Evolutionary conservation across 2,797 vertebrate species (phyloP).

Genomic region (Sebastiscus tertius): DNA sequence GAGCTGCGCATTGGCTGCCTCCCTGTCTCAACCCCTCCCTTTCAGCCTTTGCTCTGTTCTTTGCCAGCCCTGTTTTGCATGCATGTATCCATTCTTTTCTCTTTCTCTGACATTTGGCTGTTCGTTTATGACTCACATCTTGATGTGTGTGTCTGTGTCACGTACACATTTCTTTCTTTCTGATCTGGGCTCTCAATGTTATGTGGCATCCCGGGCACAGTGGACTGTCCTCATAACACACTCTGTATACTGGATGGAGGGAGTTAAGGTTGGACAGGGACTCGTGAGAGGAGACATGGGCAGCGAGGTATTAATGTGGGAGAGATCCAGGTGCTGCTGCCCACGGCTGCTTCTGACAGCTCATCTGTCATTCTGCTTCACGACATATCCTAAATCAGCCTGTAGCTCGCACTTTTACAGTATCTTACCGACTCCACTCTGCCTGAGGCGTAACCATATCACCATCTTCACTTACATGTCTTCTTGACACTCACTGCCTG

Average conservation of each 20-base stretch:
- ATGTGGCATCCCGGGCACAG: conserved; percentile 35
- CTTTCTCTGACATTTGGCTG: conserved; percentile 64
- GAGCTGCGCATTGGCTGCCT: conserved; percentile 83
- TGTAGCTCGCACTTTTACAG: conserved; percentile 34
- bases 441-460: conserved; percentile 6
- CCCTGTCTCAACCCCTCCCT: conserved; percentile 68
- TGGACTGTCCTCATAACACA: conserved; percentile 26
- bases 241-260: conserved; percentile 13
- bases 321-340: conserved; percentile 47
- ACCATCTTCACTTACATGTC: neutral
- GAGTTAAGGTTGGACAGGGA: conserved; percentile 30
- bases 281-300: conserved; percentile 3
- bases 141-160: conserved; percentile 7
- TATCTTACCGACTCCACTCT: conserved; percentile 16
- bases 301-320: conserved; percentile 48
- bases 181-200: conserved; percentile 33
- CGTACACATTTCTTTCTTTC: conserved; percentile 18
- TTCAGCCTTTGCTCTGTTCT: conserved; percentile 61
- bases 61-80: conserved; percentile 63
- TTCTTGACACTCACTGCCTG: neutral
- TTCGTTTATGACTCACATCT: conserved; percentile 66
- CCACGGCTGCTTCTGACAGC: conserved; percentile 57
- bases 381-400: conserved; percentile 66
- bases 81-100: conserved; percentile 56
- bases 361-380: conserved; percentile 65